Evolutionary conservation across 2,113 vertebrate species (phyloP), one percentile per base, ranked within the genome.

Genomic region (Stegastes partitus): DNA sequence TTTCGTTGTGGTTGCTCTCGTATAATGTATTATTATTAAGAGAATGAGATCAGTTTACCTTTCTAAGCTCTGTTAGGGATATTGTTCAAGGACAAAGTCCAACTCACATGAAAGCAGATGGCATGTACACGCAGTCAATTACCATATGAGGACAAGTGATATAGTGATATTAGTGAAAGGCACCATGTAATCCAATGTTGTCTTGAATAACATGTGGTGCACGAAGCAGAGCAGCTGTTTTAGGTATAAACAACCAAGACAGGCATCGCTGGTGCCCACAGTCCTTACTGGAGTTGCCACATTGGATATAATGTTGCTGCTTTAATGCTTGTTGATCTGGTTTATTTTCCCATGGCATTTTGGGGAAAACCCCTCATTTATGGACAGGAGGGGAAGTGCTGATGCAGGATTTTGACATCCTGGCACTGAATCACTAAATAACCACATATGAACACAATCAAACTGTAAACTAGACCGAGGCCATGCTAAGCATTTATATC

Each of bases 151-250:
- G 82, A 84, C 81, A 86, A 91, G 76, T 74, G 82, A 91, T 89
- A 87, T 85, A 82, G 89, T 78, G 84, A 92, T 90, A 88, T 90
- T 87, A 82, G 78, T 37, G 77, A 87, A 75, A 82, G 82, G 86
- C 87, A 80, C 76, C 86, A 61, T 91, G 86, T 89, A 89, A 92
- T 93, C 82, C 87, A 83, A 82, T 73, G 86, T 92, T 82, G 88
- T 91, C 84, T 91, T 90, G 77, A 71, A 73, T 91, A 89, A 89
- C 86, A 85, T 86, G 86, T 19, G 77, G 86, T 79, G 42, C 34
- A 50, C 74, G 79, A 54, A 83, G 78, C 9, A 1, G 47, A 85
- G 82, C 92, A 90, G 90, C 89, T 91, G 90, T 82, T 93, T 90
- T 81, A 68, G 77, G 87, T 89, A 82, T 88, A 88, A 90, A 93